These are phyloP conservation scores for Sylvietta virens DNA, from an alignment of 2,113 vertebrate genomes.

Conservation along the genomic window DNA sequence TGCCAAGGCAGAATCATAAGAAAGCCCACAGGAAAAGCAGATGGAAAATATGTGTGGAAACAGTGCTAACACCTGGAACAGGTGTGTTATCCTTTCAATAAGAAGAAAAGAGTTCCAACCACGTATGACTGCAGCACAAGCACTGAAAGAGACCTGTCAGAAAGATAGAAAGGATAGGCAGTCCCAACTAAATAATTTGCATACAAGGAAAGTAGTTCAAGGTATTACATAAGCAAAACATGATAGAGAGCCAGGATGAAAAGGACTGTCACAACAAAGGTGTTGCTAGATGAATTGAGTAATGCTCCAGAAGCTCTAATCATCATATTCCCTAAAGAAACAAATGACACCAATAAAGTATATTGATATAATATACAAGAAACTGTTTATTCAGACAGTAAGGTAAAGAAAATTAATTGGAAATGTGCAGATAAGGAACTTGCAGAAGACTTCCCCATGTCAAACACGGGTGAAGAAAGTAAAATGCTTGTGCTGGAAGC, in stretches of 20 bases:
- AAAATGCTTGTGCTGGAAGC: conserved; percentile 19
- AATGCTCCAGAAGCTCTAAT: background rate
- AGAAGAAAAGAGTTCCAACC: background rate
- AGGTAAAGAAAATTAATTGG: background rate
- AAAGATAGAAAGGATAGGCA: background rate
- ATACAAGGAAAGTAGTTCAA: background rate
- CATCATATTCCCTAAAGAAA: background rate
- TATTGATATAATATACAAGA: background rate
- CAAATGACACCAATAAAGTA: background rate
- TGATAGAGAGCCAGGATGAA: background rate
- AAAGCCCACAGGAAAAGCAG: background rate
- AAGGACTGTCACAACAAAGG: conserved; percentile 16
- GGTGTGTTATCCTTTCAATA: background rate
- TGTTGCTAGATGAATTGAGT: conserved; percentile 1
- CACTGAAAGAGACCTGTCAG: background rate
- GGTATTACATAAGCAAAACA: conserved; percentile 11
- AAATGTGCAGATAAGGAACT: background rate
- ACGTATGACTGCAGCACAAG: background rate
- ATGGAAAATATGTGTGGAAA: background rate
- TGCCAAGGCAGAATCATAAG: background rate
- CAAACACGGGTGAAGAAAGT: conserved; percentile 15
- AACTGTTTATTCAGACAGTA: background rate
- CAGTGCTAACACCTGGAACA: background rate
- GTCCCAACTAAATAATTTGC: background rate
- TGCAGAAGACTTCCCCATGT: background rate